phyloP scores from a whole-genome alignment of 2,888 invertebrate species.

The Cataglyphis rosenhaueri region DNA sequence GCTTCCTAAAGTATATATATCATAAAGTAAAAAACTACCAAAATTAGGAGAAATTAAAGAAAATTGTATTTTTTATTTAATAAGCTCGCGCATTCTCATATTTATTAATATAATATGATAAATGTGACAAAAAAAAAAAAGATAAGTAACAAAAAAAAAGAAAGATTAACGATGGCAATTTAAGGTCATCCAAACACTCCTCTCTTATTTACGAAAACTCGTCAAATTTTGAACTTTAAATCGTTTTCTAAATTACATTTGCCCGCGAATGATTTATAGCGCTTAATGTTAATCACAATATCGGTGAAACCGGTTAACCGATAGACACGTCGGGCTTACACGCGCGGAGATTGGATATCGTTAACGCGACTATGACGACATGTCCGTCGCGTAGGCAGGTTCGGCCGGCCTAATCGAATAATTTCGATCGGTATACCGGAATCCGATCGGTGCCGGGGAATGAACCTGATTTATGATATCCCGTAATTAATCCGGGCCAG shows the following conservation, averaged over 20 bases:
- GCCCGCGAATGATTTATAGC: slow-evolving; percentile 30
- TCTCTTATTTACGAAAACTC: slow-evolving; percentile 10
- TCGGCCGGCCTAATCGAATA: slow-evolving; percentile 48
- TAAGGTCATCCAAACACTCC: slow-evolving; percentile 1
- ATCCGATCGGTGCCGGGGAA: slow-evolving; percentile 40
- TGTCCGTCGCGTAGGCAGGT: slow-evolving; percentile 21
- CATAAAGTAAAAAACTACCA: background rate
- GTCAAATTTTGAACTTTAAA: slow-evolving; percentile 10
- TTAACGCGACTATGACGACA: slow-evolving; percentile 42
- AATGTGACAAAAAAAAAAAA: background rate
- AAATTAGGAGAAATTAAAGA: background rate
- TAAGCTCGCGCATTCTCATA: background rate
- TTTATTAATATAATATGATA: background rate
- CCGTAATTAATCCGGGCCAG: slow-evolving; percentile 72
- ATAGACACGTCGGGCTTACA: slow-evolving; percentile 18
- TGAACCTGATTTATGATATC: slow-evolving; percentile 73
- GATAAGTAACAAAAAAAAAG: background rate
- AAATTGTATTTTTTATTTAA: background rate
- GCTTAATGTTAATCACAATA: slow-evolving; percentile 38
- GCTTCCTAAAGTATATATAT: background rate
- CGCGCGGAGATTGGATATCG: slow-evolving; percentile 41
- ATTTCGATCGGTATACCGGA: slow-evolving; percentile 48
- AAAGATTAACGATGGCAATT: slow-evolving; percentile 32
- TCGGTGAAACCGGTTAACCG: slow-evolving; percentile 13
- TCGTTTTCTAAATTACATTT: slow-evolving; percentile 20